Percentiles rank a stretch among this genome's conserved stretches.
Conservation (phyloP, 2,113 vertebrate species). For the Menidia beryllina region DNA sequence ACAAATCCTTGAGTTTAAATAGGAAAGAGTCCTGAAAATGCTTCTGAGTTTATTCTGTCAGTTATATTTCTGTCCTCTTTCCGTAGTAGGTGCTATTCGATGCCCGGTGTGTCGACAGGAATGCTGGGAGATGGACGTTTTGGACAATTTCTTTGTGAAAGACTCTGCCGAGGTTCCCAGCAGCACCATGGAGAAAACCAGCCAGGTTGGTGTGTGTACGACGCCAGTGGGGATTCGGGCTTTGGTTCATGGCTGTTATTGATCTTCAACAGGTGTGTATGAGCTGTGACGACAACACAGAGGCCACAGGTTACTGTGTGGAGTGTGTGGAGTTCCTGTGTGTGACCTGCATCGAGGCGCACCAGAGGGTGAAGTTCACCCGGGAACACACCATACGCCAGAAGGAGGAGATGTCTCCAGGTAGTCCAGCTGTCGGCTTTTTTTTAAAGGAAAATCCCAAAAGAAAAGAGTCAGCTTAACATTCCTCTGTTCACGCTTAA, state of each 20-base stretch:
- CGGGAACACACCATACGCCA: slow-evolving; percentile 96
- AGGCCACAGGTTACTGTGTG: slow-evolving; percentile 96
- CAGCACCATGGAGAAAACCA: slow-evolving; percentile 98
- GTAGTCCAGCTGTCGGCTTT: slow-evolving; percentile 74
- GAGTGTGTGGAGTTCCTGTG: slow-evolving; percentile 98
- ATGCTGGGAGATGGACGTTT: slow-evolving; percentile 94
- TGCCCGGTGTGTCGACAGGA: slow-evolving; percentile 97
- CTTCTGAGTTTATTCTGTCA: background rate
- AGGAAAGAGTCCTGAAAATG: background rate
- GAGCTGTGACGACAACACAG: slow-evolving; percentile 98
- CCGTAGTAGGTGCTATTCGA: slow-evolving; percentile 89
- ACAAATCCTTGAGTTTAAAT: background rate
- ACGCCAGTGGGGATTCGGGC: too few species aligned
- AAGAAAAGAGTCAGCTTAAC: background rate
- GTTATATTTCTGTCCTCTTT: slow-evolving; percentile 20
- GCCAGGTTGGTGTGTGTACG: slow-evolving; percentile 91
- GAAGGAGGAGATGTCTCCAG: slow-evolving; percentile 97
- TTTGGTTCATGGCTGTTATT: background rate
- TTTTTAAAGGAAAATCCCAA: too few species aligned
- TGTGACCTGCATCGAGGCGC: slow-evolving; percentile 95
- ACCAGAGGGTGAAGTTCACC: slow-evolving; percentile 98
- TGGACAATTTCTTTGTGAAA: slow-evolving; percentile 99
- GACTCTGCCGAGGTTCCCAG: slow-evolving; percentile 97
- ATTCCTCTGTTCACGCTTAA: background rate
- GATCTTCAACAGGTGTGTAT: slow-evolving; percentile 88